Evolutionary conservation across 1,140 invertebrate genomes (phyloP), one percentile per base, ranked within the genome.

Genomic region (Atta colombica): DNA sequence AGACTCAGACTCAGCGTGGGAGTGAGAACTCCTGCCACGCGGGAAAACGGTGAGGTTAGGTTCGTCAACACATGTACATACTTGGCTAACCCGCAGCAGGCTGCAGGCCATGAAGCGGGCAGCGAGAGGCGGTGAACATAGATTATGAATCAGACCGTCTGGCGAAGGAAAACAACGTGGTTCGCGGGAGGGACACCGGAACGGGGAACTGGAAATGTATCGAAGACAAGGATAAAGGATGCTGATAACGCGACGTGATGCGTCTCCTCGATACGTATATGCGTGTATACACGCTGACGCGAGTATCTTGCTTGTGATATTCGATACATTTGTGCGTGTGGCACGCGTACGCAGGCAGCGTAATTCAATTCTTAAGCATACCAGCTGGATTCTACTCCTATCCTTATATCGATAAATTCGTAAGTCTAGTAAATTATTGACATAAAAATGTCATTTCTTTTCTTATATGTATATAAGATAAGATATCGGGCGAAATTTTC

Each of bases 31-130:
- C 77, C 16, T 31, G 31, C 49, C 60, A 71, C 84, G 88, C 87
- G 88, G 88, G 87, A 89, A 89, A 87, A 60, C 25, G 35, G 84
- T 58, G 60, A 89, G 84, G 88, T 89, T 89, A 89, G 88, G 84
- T 89, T 39, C 49, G 58, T 2, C 55, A 18, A 39, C 35, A 69
- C 39, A 49, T 69, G 35, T 72, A 49, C 39, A 51, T 69, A 39
- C 65, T 81, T 55, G 39, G 65, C 8, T 69, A 69, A 69, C 45
- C 49, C 53, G 65, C n/a, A 49, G 49, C n/a, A 16, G 55, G 55
- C 55, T n/a, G 53, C 53, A 4, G 53, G 51, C 51, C 25, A 25
- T 25, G 25, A 25, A 25, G 53, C 4, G 3, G 53, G 18, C 5
- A 8, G 35, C 39, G 25, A 88, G 31, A 12, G 60, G 28, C 45